A percentile compares a stretch with the other conserved stretches of the same genome.
These are phyloP conservation scores for Lycophotia porphyrea DNA, from an alignment of 2,888 invertebrate species.

Conservation along the genomic window DNA sequence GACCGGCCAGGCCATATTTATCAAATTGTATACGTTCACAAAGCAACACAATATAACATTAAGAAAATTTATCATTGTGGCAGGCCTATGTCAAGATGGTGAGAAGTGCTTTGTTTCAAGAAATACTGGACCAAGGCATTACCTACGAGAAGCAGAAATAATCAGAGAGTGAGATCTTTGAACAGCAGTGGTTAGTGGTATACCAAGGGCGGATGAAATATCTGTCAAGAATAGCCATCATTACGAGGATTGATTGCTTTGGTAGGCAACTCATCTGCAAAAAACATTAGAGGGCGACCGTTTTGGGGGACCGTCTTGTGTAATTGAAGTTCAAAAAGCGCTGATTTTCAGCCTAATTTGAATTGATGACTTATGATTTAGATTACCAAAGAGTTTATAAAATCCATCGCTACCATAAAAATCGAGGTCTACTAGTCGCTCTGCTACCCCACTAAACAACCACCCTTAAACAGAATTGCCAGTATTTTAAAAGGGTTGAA, in stretches of 20 bases:
- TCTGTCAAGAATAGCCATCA: neutral
- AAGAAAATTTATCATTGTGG: neutral
- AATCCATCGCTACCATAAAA: neutral
- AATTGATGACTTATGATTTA: neutral
- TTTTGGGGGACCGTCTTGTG: neutral
- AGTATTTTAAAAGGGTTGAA: constrained; percentile 83
- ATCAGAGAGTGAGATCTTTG: neutral
- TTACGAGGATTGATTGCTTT: neutral
- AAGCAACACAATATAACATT: neutral
- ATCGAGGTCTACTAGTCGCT: constrained; percentile 48
- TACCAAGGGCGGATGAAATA: neutral
- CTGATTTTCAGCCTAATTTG: neutral
- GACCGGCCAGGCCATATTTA: neutral
- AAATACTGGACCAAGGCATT: neutral
- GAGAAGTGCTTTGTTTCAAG: neutral
- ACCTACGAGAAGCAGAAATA: too few species aligned
- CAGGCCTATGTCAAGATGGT: neutral
- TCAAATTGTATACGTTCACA: neutral
- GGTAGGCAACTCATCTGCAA: neutral
- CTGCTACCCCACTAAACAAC: constrained; percentile 22
- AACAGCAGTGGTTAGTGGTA: neutral
- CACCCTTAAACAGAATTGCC: constrained; percentile 68
- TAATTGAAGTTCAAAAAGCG: neutral
- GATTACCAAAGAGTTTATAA: neutral
- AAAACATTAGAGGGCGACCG: neutral